Evolutionary conservation across 2,888 invertebrate genomes (phyloP), one percentile per base, ranked within the genome.

Genomic region (Apamea sordens): DNA sequence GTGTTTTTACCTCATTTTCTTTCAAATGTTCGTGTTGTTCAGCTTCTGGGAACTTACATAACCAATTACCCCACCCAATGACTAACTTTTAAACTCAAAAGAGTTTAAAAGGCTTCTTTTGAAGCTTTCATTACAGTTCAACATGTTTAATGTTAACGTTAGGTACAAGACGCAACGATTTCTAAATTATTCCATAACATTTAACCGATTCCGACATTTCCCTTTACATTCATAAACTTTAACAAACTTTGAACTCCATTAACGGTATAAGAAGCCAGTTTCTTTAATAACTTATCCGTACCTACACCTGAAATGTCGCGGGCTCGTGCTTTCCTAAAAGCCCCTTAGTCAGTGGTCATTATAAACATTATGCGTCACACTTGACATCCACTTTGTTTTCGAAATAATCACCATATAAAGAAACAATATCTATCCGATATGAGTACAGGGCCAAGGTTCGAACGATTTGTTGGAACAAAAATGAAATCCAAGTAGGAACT

Each of bases 311-410:
- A 64, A 64, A 41, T 53, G 41, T 24, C 36, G 24, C 36, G 24
- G 59, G 18, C 8, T 28, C 13, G 28, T 67, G 77, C 18, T 47
- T 28, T 5, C 24, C 11, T 77, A 77, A 77, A 50, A 61, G 50
- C 28, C 41, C 41, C 61, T 69, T 41, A 68, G 36, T 78, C n/a
- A 50, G 13, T 24, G 67, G 24, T 65, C 56, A 77, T 77, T 77
- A 36, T 41, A 61, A 41, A 50, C 28, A 61, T 21, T 32, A 61
- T 7, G 50, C 79, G 6, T 61, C 41, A 61, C 28, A 77, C 47
- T 67, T 77, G 56, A 78, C 61, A 69, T 53, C 64, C 71, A 28
- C 18, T 63, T 63, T 44, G n/a, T 56, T 72, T 56, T 72, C 6
- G 8, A 32, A 64, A 53, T 32, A 32, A 67, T 77, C 44, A 76